Evolutionary conservation across 37 sponge, comb jelly and placozoan genomes (phyloP), one percentile per base, ranked within the genome.

Genomic region (Dysidea cf. avara): DNA sequence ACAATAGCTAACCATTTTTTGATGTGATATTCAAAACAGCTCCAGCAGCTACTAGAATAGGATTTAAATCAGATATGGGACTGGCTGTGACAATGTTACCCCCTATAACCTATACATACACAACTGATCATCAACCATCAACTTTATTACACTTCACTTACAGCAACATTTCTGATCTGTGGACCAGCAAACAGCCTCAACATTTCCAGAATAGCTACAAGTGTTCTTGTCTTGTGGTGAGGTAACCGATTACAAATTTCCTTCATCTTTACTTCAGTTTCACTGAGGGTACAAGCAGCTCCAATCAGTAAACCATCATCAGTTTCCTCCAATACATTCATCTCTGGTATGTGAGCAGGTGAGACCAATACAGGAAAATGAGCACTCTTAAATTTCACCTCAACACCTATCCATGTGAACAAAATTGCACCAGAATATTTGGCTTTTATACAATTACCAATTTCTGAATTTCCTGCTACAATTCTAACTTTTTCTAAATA

Each of bases 61-160:
- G 90, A 37, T 85, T 89, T 17, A 94, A 71, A 72, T 94, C 95
- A 36, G 95, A 85, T 16, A 86, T 94, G 47, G 95, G 90, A 79
- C 95, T 94, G 18, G 90, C 95, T 52, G 83, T 94, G 43, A 79
- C 61, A 32, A 94, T 50, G 39, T 86, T 86, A 0, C 95, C 95
- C 39, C 83, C 90, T 31, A 94, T 17, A 47, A 77, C 29, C 92
- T 91, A 54, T n/a, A 43, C 46, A 69, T 50, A 25, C 20, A 73
- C 16, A 18, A 63, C 12, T 20, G 54, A 7, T 33, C 55, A 38
- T 6, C 7, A 14, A n/a, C 51, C 6, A 12, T 50, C 4, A 16
- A 46, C n/a, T 37, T 26, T 25, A 58, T 2, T 22, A 4, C 36
- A 17, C 46, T n/a, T 20, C 2, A 58, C 87, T 91, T 58, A 91